A percentile compares a stretch with the other conserved stretches of the same genome.
Evolutionary conservation across 1,140 invertebrate genomes (phyloP).

Genomic region (Portunus trituberculatus): DNA sequence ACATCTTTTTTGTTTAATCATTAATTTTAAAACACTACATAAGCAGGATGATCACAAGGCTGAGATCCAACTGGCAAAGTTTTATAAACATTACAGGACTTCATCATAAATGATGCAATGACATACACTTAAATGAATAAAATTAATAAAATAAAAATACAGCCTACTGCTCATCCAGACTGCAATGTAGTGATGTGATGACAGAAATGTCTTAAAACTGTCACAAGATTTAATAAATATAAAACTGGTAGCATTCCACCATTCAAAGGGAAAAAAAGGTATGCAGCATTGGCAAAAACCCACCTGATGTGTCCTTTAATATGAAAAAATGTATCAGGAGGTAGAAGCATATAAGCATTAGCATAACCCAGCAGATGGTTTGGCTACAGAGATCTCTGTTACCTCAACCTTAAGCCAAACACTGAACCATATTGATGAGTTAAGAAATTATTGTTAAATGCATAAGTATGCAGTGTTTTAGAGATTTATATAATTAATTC

Average conservation of each 20-base stretch:
- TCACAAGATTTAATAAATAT: not conserved
- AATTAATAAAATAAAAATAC: not conserved
- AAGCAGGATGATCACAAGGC: not conserved
- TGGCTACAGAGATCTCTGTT: not conserved
- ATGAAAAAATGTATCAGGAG: not conserved
- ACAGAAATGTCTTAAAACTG: not conserved
- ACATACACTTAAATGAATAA: not conserved
- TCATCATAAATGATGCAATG: not conserved
- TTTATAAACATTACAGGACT: not conserved
- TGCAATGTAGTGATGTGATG: not conserved
- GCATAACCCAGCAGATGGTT: not conserved
- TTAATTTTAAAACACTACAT: not conserved
- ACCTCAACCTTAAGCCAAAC: constrained; percentile 53
- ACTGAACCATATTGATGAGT: constrained; percentile 56
- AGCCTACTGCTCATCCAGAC: not conserved
- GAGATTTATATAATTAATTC: not conserved
- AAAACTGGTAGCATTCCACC: not conserved
- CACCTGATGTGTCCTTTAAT: not conserved
- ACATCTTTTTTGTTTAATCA: not conserved
- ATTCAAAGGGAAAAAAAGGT: constrained; percentile 33
- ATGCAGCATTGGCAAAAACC: not conserved
- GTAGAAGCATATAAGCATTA: not conserved
- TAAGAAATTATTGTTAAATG: not conserved
- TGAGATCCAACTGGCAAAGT: not conserved
- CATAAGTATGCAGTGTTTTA: not conserved